Evolutionary conservation across 1,140 invertebrate genomes (phyloP), one percentile per base, ranked within the genome.

Genomic region (Drosophila biarmipes): DNA sequence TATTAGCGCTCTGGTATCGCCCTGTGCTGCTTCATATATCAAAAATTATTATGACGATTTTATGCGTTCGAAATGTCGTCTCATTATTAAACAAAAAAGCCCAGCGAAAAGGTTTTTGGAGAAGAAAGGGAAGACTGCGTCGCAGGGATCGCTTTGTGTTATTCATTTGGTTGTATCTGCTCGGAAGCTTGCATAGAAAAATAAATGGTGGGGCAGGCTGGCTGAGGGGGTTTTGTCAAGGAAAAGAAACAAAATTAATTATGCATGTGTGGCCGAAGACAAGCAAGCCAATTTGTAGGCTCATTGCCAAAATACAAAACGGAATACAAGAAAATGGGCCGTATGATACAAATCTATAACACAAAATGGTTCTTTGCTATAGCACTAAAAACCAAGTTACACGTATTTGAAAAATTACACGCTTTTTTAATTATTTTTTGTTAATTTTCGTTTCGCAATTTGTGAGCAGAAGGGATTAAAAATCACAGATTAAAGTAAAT

Each of bases 1-100:
- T 91, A 89, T 91, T 85, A 90, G 85, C 84, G 81, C 81, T 56
- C 51, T 68, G 78, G 81, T 66, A 86, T 80, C 75, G 73, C 81
- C 76, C 68, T 77, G 73, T 76, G 78, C 90, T 85, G 90, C 90
- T 91, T 89, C 90, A 91, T 91, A 91, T 91, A 91, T 91, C 90
- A 91, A 91, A 91, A 91, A 91, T 91, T 91, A 91, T 91, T 91
- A 91, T 91, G 90, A 91, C 90, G 90, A 91, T 91, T 91, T 91
- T 91, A 91, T 91, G 90, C 90, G 90, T 91, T 91, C 90, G 90
- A 91, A 91, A 91, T 91, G 90, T 91, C 90, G 90, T 91, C 90
- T 91, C 90, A 91, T 91, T 91, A 91, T 91, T 91, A 89, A 91
- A 91, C 90, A 87, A 86, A 87, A 86, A 87, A 79, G 46, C 45